Conservation (phyloP, 2,888 invertebrate genomes). For the Metalampra italica region DNA sequence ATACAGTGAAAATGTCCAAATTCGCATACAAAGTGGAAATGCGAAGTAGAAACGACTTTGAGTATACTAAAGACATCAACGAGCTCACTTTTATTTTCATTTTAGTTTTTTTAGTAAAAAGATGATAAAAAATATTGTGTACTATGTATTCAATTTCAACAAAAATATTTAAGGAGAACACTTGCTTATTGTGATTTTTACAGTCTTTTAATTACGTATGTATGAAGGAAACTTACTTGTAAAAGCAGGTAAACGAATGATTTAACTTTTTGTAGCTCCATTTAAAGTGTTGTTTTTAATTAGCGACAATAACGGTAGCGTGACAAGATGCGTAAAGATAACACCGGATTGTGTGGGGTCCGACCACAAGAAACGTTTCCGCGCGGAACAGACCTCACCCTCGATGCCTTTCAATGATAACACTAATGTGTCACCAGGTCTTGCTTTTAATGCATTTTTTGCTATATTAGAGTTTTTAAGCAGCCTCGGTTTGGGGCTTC, state of each 20-base stretch:
- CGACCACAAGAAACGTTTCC: constrained; percentile 17
- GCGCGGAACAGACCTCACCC: constrained; percentile 18
- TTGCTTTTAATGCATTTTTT: constrained; percentile 19
- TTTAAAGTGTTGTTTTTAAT: constrained; percentile 1
- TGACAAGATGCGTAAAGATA: constrained; percentile 37
- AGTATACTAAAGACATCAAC: constrained; percentile 32
- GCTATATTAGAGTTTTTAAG: not conserved
- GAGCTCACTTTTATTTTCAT: constrained; percentile 13
- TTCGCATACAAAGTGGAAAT: no score
- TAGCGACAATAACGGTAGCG: constrained; percentile 24
- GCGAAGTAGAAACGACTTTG: no score
- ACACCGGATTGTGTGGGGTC: constrained; percentile 19
- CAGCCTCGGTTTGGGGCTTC: not conserved
- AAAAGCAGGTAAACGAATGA: no score
- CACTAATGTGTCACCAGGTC: constrained; percentile 42
- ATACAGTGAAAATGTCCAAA: no score
- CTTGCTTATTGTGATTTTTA: no score
- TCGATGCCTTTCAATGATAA: constrained; percentile 39
- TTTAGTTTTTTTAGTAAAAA: no score
- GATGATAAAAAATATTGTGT: no score
- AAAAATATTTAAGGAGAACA: no score
- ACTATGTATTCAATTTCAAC: no score
- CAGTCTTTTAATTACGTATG: no score
- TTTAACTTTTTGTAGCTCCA: constrained; percentile 7
- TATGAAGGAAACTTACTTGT: no score